These are phyloP conservation scores for Halcyon smyrnensis DNA, from an alignment of 2,797 vertebrate species.

Conservation along the genomic window DNA sequence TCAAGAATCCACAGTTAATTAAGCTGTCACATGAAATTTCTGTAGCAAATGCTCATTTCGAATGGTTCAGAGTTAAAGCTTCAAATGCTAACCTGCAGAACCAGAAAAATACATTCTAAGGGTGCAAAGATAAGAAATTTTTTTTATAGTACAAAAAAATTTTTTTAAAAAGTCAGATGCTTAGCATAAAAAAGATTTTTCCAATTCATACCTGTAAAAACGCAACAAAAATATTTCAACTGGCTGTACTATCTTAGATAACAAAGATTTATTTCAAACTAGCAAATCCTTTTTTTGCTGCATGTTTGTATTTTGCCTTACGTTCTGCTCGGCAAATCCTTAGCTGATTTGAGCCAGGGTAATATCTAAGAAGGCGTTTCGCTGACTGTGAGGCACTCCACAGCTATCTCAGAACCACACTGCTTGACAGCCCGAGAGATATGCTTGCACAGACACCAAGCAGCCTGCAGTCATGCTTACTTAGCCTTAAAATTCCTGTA, in stretches of 20 bases:
- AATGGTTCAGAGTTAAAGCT: slow-evolving; percentile 19
- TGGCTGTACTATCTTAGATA: not conserved
- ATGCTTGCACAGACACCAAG: not conserved
- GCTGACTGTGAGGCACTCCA: not conserved
- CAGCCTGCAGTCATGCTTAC: not conserved
- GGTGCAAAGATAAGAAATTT: slow-evolving; percentile 29
- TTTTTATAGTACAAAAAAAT: slow-evolving; percentile 3
- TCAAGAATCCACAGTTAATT: slow-evolving; percentile 68
- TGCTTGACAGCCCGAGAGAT: not conserved
- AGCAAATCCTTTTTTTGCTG: not conserved
- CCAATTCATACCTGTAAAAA: not conserved
- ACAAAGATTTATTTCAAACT: not conserved
- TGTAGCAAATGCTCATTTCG: slow-evolving; percentile 7
- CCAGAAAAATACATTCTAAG: slow-evolving; percentile 26
- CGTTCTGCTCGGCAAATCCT: not conserved
- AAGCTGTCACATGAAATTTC: slow-evolving; percentile 35
- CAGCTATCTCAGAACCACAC: not conserved
- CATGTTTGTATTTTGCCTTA: not conserved
- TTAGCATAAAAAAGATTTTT: not conserved
- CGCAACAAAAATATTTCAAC: not conserved
- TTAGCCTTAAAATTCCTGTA: slow-evolving; percentile 40
- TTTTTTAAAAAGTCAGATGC: not conserved
- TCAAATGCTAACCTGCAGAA: slow-evolving; percentile 26
- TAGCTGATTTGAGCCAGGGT: not conserved
- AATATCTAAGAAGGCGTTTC: not conserved